Evolutionary conservation across 2,888 invertebrate species (phyloP), one percentile per base, ranked within the genome.

Genomic region (Gibbula magus): DNA sequence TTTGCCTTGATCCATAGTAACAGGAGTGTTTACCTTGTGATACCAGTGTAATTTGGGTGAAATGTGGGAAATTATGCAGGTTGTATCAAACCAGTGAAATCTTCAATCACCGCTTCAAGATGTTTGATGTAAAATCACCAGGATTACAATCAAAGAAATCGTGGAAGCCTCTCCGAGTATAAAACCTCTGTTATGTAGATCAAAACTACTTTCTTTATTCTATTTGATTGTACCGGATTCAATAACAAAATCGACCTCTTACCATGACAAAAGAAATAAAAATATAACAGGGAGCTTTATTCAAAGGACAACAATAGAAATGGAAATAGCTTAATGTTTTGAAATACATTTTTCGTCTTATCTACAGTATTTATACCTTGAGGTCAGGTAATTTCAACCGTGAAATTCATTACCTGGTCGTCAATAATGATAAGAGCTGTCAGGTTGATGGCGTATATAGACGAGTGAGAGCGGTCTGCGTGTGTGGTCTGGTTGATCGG

Each of bases 331-430:
- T 16, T 25, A 61, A 61, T 61, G 61, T 61, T 54, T 56, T 61
- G 61, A 61, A 61, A 61, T 61, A 61, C 61, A 61, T 61, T 61
- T 61, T 61, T 61, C 61, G 8, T 61, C 39, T 70, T 70, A 70
- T 70, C 70, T 35, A 39, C n/a, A 20, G 29, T 32, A 29, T 70
- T 70, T 70, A 70, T 70, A 20, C 29, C 39, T n/a, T 18, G 18
- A 70, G 70, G 32, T 20, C 39, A 70, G 70, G 20, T 29, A 67
- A 67, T 32, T 67, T 29, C 67, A 39, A 20, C 70, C 70, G n/a
- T 70, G 70, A 70, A 70, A 70, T 70, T 70, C 70, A 35, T 70
- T 39, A 70, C 70, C 35, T 32, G 35, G 70, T 35, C 35, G 32
- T 29, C 39, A 32, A 32, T 70, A 32, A 70, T 70, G 70, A 70